Evolutionary conservation across 2,888 invertebrate species (phyloP).

Genomic region (Zele albiditarsus): DNA sequence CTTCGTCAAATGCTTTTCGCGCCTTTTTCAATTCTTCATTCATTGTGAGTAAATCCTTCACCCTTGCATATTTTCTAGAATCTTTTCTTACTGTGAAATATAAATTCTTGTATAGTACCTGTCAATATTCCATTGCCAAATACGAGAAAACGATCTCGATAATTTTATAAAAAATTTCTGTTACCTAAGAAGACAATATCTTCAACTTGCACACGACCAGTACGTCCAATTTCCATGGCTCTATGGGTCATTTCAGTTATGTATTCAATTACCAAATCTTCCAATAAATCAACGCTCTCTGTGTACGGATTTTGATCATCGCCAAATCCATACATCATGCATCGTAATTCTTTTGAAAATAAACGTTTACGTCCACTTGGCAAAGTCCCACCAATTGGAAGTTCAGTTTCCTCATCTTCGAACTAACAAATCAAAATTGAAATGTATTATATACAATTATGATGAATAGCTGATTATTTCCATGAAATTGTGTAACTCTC

Average conservation of each 20-base stretch:
- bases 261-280: slow-evolving; percentile 98
- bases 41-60: slow-evolving; percentile 97
- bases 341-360: slow-evolving; percentile 93
- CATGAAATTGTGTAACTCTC: slow-evolving; percentile 23
- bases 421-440: slow-evolving; percentile 59
- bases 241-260: slow-evolving; percentile 95
- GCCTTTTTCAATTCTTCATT: slow-evolving; percentile 99
- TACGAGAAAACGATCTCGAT: background rate
- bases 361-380: slow-evolving; percentile 85
- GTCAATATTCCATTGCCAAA: background rate
- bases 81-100: slow-evolving; percentile 91
- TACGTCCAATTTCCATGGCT: slow-evolving; percentile 96
- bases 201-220: slow-evolving; percentile 98
- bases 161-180: background rate
- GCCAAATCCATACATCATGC: slow-evolving; percentile 99
- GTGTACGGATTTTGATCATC: slow-evolving; percentile 99
- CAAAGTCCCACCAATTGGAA: slow-evolving; percentile 79
- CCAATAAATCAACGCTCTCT: slow-evolving; percentile 97
- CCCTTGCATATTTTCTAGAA: slow-evolving; percentile 95
- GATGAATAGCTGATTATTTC: background rate
- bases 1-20: slow-evolving; percentile 99
- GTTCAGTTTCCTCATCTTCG: slow-evolving; percentile 82
- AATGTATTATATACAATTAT: background rate
- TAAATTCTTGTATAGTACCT: slow-evolving; percentile 7
- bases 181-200: slow-evolving; percentile 88